Conservation (phyloP, 2,113 vertebrate species). For the Brevimyrus niger region DNA sequence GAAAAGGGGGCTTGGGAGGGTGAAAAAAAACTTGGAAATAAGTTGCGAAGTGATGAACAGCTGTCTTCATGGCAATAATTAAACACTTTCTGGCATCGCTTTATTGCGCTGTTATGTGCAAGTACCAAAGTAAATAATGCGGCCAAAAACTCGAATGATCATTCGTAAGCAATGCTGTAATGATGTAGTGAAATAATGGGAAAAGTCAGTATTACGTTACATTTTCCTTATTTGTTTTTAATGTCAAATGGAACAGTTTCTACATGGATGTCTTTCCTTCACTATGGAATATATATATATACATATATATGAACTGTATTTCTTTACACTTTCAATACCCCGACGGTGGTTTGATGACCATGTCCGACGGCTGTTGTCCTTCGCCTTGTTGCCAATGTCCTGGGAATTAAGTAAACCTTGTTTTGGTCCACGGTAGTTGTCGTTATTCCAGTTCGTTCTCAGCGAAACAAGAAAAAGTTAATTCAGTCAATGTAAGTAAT, state of each 20-base stretch:
- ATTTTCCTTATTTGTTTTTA: background rate
- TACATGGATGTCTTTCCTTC: background rate
- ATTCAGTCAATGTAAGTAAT: background rate
- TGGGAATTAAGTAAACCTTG: background rate
- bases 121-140: constrained; percentile 11
- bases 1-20: constrained; percentile 71
- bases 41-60: constrained; percentile 93
- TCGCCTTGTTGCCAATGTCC: background rate
- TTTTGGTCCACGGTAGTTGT: background rate
- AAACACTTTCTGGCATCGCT: constrained; percentile 44
- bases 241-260: background rate
- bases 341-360: background rate
- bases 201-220: background rate
- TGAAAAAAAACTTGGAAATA: constrained; percentile 64
- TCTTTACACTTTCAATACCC: background rate
- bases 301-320: background rate
- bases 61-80: constrained; percentile 79
- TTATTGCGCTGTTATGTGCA: constrained; percentile 48
- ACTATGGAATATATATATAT: background rate
- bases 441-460: constrained; percentile 7
- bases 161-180: constrained; percentile 19
- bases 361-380: background rate
- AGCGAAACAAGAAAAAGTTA: constrained; percentile 2
- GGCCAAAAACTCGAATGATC: constrained; percentile 20
- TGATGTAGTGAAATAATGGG: background rate